Percentiles rank a stretch among this genome's conserved stretches.
Conservation (phyloP, 1,140 invertebrate species). For the Caenorhabditis inopinata region DNA sequence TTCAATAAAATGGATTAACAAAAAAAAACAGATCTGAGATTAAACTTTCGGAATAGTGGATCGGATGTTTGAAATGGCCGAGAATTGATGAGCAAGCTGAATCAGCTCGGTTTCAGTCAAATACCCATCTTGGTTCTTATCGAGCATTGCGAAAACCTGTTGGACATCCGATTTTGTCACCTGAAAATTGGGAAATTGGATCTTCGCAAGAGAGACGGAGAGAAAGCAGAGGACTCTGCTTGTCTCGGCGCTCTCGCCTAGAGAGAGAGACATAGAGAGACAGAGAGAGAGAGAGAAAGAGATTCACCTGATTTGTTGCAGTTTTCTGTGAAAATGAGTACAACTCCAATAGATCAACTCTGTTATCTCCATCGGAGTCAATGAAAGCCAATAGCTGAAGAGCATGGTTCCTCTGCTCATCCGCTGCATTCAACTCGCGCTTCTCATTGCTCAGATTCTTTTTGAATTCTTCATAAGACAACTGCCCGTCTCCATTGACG, state of each 20-base stretch:
- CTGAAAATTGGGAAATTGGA: neutral
- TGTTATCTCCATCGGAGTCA: constrained; percentile 40
- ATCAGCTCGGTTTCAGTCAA: constrained; percentile 6
- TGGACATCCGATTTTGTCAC: constrained; percentile 11
- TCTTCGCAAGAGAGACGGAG: no score
- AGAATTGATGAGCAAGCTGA: constrained; percentile 6
- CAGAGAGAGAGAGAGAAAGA: no score
- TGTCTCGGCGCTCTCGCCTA: no score
- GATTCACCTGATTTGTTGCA: neutral
- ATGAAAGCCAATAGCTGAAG: constrained; percentile 42
- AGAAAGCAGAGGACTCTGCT: no score
- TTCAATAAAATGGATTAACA: neutral
- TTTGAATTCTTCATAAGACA: constrained; percentile 44
- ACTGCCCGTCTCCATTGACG: constrained; percentile 36
- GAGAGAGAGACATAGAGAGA: no score
- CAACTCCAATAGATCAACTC: constrained; percentile 36
- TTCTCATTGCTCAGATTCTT: constrained; percentile 29
- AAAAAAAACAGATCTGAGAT: neutral
- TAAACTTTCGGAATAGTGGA: neutral
- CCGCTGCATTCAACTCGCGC: constrained; percentile 31
- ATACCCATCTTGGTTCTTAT: neutral
- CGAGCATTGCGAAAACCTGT: constrained; percentile 15
- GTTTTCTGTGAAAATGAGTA: constrained; percentile 36
- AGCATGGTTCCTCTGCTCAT: constrained; percentile 38
- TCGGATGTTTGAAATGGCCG: neutral